These are phyloP conservation scores for Brachyhypopomus gauderio DNA, from an alignment of 2,113 vertebrate genomes.

Conservation along the genomic window DNA sequence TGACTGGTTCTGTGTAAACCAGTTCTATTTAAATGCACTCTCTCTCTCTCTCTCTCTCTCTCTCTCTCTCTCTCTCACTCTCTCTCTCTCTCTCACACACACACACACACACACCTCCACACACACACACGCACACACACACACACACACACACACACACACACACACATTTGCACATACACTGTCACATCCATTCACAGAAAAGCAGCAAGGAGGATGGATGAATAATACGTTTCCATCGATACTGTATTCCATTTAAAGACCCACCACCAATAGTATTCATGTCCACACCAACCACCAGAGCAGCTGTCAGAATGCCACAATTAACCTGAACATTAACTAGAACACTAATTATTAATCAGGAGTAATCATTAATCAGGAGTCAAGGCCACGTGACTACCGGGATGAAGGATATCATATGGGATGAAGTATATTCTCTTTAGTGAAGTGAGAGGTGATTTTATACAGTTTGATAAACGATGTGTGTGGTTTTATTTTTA, in stretches of 20 bases:
- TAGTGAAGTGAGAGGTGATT: too few relatives aligned
- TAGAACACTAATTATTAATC: too few relatives aligned
- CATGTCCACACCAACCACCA: background rate
- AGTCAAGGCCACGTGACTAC: too few relatives aligned
- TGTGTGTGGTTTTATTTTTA: background rate
- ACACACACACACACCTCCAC: background rate
- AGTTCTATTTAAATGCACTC: background rate
- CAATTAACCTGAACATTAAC: too few relatives aligned
- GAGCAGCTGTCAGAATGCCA: background rate
- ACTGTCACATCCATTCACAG: background rate
- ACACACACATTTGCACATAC: too few relatives aligned
- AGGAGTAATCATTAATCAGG: too few relatives aligned
- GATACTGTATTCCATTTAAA: background rate
- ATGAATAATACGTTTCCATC: background rate
- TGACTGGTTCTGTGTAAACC: background rate
- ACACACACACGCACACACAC: constrained; percentile 14
- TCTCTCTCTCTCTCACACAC: too few relatives aligned
- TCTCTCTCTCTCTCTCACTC: background rate
- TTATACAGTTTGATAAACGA: constrained; percentile 1
- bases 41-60: background rate
- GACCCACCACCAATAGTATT: background rate
- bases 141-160: background rate
- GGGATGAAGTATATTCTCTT: too few relatives aligned
- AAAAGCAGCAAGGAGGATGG: background rate
- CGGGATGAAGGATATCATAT: too few relatives aligned